These are phyloP conservation scores for Candoia aspera DNA, from an alignment of 2,113 vertebrate species.

Conservation along the genomic window DNA sequence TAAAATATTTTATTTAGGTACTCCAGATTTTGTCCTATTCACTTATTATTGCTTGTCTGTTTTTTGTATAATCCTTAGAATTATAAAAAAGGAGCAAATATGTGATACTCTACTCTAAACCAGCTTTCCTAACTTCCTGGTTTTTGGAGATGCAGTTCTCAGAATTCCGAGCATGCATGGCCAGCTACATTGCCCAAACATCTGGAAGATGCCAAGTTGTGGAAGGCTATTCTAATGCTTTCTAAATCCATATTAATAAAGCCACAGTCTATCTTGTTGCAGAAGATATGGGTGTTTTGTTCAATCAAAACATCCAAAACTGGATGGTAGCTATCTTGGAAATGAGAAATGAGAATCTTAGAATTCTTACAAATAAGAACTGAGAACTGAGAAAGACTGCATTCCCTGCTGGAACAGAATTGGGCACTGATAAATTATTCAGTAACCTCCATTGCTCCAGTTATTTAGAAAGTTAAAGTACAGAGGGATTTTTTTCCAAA, in stretches of 20 bases:
- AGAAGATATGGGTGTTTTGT: neutral
- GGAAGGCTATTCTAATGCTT: neutral
- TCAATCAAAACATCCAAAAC: neutral
- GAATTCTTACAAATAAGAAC: neutral
- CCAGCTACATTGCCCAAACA: neutral
- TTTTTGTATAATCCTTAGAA: neutral
- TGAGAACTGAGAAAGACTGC: neutral
- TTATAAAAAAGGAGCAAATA: neutral
- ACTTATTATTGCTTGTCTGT: neutral
- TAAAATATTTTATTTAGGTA: neutral
- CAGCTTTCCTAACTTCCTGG: neutral
- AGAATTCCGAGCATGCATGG: neutral
- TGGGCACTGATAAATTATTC: conserved; percentile 1
- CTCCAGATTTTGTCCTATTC: neutral
- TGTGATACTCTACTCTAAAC: neutral
- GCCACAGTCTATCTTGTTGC: neutral
- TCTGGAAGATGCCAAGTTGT: neutral
- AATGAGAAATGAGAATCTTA: neutral
- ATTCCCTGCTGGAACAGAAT: neutral
- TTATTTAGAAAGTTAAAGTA: neutral
- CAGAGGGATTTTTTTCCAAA: neutral
- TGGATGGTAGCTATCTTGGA: neutral
- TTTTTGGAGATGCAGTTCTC: neutral
- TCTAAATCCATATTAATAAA: neutral
- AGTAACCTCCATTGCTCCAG: neutral